Conservation (phyloP, 2,888 invertebrate genomes). For the Priocnemis perturbator region DNA sequence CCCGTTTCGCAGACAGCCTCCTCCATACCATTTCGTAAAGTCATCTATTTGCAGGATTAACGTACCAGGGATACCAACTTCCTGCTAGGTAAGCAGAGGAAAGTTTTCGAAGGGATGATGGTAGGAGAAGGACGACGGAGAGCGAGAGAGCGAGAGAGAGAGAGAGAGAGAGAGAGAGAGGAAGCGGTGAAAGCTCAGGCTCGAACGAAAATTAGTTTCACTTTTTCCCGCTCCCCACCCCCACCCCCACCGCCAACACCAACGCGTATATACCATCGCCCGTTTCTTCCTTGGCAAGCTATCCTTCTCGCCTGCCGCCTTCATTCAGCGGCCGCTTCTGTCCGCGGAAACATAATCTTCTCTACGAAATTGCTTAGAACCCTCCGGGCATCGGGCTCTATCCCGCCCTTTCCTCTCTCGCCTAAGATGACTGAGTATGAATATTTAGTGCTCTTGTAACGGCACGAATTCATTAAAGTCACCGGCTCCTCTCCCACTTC, state of each 20-base stretch:
- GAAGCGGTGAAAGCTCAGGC: slow-evolving; percentile 40
- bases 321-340: slow-evolving; percentile 42
- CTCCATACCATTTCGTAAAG: slow-evolving; percentile 53
- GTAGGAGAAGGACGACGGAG: slow-evolving; percentile 2
- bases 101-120: slow-evolving; percentile 45
- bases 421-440: slow-evolving; percentile 38
- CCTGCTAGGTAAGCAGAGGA: slow-evolving; percentile 55
- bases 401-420: neutral
- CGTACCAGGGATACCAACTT: slow-evolving; percentile 56
- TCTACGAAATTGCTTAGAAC: slow-evolving; percentile 54
- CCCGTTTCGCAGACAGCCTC: slow-evolving; percentile 43
- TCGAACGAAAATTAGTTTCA: slow-evolving; percentile 59
- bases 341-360: slow-evolving; percentile 55
- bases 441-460: slow-evolving; percentile 47
- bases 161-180: slow-evolving; percentile 19
- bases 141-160: slow-evolving; percentile 13
- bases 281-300: slow-evolving; percentile 9
- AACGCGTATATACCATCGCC: slow-evolving; percentile 4
- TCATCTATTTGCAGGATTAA: slow-evolving; percentile 60
- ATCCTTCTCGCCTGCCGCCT: slow-evolving; percentile 26
- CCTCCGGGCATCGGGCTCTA: slow-evolving; percentile 34
- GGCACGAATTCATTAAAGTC: slow-evolving; percentile 1
- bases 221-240: slow-evolving; percentile 41
- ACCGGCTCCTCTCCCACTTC: no score
- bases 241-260: slow-evolving; percentile 10